phyloP scores from a whole-genome alignment of 2,113 vertebrate genomes.

The Geococcyx californianus region DNA sequence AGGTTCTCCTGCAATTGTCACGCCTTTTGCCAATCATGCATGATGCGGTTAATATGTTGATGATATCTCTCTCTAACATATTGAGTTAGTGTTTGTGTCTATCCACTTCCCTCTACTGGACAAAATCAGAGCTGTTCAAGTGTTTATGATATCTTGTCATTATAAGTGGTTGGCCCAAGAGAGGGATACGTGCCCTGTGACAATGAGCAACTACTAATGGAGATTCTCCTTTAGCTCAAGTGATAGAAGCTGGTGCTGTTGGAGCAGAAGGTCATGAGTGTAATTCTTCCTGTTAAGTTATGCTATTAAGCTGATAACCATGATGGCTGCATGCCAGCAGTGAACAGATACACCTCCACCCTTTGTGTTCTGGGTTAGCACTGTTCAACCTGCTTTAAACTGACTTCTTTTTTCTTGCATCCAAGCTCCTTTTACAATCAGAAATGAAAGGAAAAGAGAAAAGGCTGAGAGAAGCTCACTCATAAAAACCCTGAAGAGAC shows the following conservation, averaged over 20 bases:
- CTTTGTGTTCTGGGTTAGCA: constrained; percentile 37
- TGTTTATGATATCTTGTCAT: constrained; percentile 46
- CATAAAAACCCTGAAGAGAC: background rate
- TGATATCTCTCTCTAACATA: constrained; percentile 36
- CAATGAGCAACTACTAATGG: constrained; percentile 60
- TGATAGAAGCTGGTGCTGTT: constrained; percentile 48
- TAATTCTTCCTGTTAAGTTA: constrained; percentile 59
- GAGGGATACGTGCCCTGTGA: constrained; percentile 27
- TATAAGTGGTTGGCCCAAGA: constrained; percentile 61
- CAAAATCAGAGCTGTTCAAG: constrained; percentile 64
- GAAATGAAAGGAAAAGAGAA: background rate
- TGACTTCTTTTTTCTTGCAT: background rate
- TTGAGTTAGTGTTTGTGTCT: constrained; percentile 57
- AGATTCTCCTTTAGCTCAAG: constrained; percentile 58
- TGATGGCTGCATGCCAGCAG: constrained; percentile 49
- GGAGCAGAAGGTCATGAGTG: constrained; percentile 44
- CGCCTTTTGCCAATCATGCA: background rate
- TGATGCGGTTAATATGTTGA: constrained; percentile 40
- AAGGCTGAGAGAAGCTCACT: background rate
- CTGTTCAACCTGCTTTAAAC: background rate
- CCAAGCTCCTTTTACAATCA: background rate
- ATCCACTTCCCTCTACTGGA: constrained; percentile 68
- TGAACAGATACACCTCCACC: constrained; percentile 37
- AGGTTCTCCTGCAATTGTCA: background rate
- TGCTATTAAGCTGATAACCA: constrained; percentile 64